Conservation (phyloP, 2,797 vertebrate genomes). For the Aselliscus stoliczkanus region DNA sequence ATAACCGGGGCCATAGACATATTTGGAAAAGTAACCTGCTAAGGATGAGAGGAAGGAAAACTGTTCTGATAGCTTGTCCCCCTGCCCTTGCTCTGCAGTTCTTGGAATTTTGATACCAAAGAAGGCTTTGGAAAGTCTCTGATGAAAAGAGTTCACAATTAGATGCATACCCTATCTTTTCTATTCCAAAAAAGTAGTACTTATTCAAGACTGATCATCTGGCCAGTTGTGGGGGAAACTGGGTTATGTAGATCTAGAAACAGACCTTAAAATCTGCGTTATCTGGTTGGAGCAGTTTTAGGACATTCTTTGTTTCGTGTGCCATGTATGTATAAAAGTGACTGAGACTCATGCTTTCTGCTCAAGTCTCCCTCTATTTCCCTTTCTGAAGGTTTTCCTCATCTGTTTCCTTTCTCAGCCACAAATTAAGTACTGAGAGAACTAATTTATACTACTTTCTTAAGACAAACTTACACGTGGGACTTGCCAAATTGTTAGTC, state of each 20-base stretch:
- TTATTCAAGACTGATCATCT: background rate
- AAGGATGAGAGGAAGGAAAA: background rate
- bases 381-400: background rate
- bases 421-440: background rate
- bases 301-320: background rate
- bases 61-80: background rate
- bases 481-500: background rate
- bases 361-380: background rate
- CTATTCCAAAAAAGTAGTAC: background rate
- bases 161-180: background rate
- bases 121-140: background rate
- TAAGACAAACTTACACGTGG: background rate
- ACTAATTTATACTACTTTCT: background rate
- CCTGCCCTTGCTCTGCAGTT: background rate
- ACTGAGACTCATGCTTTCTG: background rate
- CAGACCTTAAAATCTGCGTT: background rate
- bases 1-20: background rate
- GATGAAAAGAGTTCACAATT: background rate
- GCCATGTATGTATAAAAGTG: background rate
- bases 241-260: background rate
- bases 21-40: conserved; percentile 23
- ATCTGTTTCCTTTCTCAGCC: background rate
- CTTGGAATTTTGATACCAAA: background rate
- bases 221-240: background rate
- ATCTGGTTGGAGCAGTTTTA: background rate